These are phyloP conservation scores for Ophion ellenae DNA, from an alignment of 2,888 invertebrate genomes.

Conservation along the genomic window DNA sequence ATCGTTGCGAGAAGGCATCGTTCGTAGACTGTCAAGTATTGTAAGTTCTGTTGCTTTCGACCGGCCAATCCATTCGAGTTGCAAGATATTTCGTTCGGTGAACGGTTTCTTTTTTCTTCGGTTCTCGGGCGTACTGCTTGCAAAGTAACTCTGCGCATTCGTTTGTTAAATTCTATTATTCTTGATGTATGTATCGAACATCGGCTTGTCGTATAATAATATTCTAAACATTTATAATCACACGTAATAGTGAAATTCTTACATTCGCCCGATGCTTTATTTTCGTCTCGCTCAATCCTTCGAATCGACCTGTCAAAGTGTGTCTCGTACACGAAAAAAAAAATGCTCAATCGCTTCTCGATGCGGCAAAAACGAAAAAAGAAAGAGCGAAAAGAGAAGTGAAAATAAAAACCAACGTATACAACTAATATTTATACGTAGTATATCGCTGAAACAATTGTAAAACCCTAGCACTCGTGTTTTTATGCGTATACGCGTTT, in stretches of 20 bases:
- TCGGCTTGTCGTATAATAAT: constrained; percentile 62
- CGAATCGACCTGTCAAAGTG: constrained; percentile 20
- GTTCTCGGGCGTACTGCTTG: constrained; percentile 66
- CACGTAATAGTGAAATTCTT: constrained; percentile 2
- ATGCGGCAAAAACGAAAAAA: constrained; percentile 2
- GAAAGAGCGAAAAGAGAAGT: constrained; percentile 5
- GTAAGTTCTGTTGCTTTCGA: constrained; percentile 27
- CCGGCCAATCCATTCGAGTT: constrained; percentile 38
- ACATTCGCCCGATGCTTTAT: constrained; percentile 24
- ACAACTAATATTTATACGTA: neutral
- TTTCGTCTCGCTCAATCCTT: constrained; percentile 15
- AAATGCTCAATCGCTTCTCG: constrained; percentile 33
- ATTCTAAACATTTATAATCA: constrained; percentile 38
- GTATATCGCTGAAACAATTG: constrained; percentile 36
- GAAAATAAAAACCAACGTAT: constrained; percentile 1
- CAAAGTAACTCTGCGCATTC: constrained; percentile 59
- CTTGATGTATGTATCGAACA: constrained; percentile 64
- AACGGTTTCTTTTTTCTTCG: constrained; percentile 53
- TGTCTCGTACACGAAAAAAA: constrained; percentile 23
- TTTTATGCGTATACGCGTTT: constrained; percentile 70
- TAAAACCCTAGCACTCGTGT: constrained; percentile 54
- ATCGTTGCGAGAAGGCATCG: constrained; percentile 57
- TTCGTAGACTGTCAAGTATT: constrained; percentile 47
- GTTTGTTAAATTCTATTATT: constrained; percentile 1
- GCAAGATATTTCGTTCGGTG: constrained; percentile 50